phyloP scores from a whole-genome alignment of 2,797 vertebrate genomes.

The Oryzias sinensis region DNA sequence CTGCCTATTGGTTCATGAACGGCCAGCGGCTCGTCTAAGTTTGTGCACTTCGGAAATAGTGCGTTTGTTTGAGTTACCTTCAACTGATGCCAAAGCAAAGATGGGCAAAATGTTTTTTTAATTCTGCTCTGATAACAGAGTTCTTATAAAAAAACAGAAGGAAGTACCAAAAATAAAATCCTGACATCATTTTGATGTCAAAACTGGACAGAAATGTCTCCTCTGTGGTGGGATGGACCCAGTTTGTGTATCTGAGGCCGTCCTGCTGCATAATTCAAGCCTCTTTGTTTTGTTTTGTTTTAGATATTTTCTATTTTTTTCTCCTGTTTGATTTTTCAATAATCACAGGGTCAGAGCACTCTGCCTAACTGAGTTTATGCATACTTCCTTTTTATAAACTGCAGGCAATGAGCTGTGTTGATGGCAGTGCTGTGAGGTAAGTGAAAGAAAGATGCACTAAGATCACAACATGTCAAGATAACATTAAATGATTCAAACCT shows the following conservation, averaged over 20 bases:
- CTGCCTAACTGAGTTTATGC: background rate
- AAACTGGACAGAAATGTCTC: too few species aligned
- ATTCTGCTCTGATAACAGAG: background rate
- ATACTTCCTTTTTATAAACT: conserved; percentile 2
- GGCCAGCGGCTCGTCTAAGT: conserved; percentile 36
- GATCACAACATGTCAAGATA: conserved; percentile 42
- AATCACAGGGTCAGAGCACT: background rate
- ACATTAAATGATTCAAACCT: conserved; percentile 60
- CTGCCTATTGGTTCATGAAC: conserved; percentile 65
- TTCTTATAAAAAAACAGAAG: background rate
- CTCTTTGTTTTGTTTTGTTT: too few species aligned
- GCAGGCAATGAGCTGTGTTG: background rate
- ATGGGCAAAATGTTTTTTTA: conserved; percentile 20
- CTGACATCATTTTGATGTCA: too few species aligned
- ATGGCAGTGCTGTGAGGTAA: conserved; percentile 2
- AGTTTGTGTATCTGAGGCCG: background rate
- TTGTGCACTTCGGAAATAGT: conserved; percentile 42
- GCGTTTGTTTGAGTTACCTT: conserved; percentile 2
- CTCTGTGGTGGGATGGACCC: background rate
- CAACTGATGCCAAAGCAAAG: conserved; percentile 18
- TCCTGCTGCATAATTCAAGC: background rate
- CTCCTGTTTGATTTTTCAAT: background rate
- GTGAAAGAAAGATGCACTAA: conserved; percentile 23
- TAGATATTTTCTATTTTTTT: background rate
- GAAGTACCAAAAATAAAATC: background rate